These are phyloP conservation scores for Nomada ferruginata DNA, from an alignment of 2,888 invertebrate species.

Conservation along the genomic window DNA sequence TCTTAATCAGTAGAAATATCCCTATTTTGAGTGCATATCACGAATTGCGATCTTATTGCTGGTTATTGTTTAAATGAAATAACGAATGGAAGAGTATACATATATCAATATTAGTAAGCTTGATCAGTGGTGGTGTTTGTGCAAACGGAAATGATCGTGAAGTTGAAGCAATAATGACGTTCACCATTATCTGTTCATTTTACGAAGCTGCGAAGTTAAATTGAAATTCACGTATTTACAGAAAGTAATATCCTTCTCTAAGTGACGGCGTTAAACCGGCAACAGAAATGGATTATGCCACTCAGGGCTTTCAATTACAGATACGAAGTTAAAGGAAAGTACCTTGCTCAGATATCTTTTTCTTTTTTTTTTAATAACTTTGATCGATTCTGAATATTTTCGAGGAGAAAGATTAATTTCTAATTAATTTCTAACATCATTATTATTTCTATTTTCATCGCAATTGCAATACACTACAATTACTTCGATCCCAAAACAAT, in stretches of 20 bases:
- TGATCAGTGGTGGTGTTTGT: background rate
- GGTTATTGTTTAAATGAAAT: background rate
- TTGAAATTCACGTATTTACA: slow-evolving; percentile 41
- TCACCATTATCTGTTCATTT: slow-evolving; percentile 25
- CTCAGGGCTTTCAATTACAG: slow-evolving; percentile 42
- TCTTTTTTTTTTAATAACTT: background rate
- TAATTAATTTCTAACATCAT: background rate
- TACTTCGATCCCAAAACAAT: too few relatives aligned
- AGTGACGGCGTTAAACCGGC: slow-evolving; percentile 20
- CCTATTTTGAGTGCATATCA: too few relatives aligned
- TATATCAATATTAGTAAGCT: background rate
- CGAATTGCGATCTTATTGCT: too few relatives aligned
- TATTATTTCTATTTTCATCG: background rate
- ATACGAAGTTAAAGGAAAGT: slow-evolving; percentile 15
- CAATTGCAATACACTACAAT: background rate
- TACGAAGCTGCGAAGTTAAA: slow-evolving; percentile 41
- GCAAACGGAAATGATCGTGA: slow-evolving; percentile 8
- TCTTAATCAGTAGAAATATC: too few relatives aligned
- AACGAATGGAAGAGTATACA: background rate
- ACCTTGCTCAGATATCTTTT: background rate
- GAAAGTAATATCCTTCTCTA: slow-evolving; percentile 43
- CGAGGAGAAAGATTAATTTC: too few relatives aligned
- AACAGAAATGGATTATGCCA: slow-evolving; percentile 36
- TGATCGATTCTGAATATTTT: background rate
- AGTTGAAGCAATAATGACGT: slow-evolving; percentile 14